Evolutionary conservation across 2,797 vertebrate genomes (phyloP), one percentile per base, ranked within the genome.

Genomic region (Amblyopsis hoosieri): DNA sequence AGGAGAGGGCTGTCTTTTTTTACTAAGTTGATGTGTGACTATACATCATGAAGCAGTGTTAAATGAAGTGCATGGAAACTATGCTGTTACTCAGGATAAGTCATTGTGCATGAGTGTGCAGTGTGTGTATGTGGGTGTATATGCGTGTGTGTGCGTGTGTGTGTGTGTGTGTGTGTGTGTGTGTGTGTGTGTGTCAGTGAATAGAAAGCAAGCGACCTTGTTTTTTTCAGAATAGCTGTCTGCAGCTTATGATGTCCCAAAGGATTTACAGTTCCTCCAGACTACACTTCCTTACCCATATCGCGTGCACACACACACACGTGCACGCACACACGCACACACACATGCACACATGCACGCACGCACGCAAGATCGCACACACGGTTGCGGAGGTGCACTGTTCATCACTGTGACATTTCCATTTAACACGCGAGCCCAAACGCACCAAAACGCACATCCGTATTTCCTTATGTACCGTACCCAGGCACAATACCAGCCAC

Each of bases 351-450:
- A 13, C 55, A 51, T 62, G 19, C 74, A 72, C 58, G 54, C 71
- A 68, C 66, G 55, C 64, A 49, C 47, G 31, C 57, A 53, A 49
- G 56, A 58, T 62, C 74, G 65, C 64, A 67, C 64, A 66, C 61
- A 62, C 57, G 66, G 58, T 50, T 72, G 55, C 11, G 57, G 76
- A 85, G 86, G 83, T 83, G 78, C 67, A 7, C 82, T 75, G 83
- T 87, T 89, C 84, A 89, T 89, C 87, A 84, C 85, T 85, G 83
- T 86, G 85, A 90, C 86, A 83, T 87, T 86, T 84, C 75, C 83
- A 87, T 87, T 90, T 86, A 78, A 45, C 72, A 80, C 66, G 74
- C 78, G 58, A 83, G 67, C 75, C 4, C 76, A 74, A 77, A 71
- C 81, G 78, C 74, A 76, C 80, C 66, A 54, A 58, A 70, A 45